Conservation (phyloP, 2,113 vertebrate species). For the Seriola quinqueradiata region DNA sequence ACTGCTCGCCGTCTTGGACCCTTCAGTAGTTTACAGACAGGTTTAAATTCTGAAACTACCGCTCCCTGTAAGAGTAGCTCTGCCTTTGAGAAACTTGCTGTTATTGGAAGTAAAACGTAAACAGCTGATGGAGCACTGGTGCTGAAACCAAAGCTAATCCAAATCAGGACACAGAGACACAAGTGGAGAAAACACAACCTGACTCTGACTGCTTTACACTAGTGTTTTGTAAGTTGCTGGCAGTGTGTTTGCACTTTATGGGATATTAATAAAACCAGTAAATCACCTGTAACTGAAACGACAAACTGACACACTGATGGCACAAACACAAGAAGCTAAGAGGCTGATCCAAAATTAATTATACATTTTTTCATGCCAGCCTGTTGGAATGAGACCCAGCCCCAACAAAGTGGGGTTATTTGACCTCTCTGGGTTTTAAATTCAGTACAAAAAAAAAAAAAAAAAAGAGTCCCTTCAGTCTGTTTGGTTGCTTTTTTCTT, state of each 20-base stretch:
- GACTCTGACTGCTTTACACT: neutral
- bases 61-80: neutral
- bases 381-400: constrained; percentile 20
- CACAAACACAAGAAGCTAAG: constrained; percentile 38
- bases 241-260: neutral
- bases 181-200: neutral
- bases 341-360: constrained; percentile 69
- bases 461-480: constrained; percentile 32
- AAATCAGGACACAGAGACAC: no score
- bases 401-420: neutral
- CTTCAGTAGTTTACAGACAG: no score
- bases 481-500: constrained; percentile 46
- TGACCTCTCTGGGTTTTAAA: neutral
- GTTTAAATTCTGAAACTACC: neutral
- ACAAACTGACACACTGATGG: constrained; percentile 20
- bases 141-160: no score
- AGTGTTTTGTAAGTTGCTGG: neutral
- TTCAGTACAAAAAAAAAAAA: neutral
- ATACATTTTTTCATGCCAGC: constrained; percentile 70
- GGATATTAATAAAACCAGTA: neutral
- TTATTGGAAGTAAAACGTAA: neutral
- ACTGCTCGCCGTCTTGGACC: no score
- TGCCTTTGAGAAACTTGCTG: neutral
- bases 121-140: neutral
- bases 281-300: neutral